Conservation (phyloP, 2,797 vertebrate species). For the Sibirionetta formosa region DNA sequence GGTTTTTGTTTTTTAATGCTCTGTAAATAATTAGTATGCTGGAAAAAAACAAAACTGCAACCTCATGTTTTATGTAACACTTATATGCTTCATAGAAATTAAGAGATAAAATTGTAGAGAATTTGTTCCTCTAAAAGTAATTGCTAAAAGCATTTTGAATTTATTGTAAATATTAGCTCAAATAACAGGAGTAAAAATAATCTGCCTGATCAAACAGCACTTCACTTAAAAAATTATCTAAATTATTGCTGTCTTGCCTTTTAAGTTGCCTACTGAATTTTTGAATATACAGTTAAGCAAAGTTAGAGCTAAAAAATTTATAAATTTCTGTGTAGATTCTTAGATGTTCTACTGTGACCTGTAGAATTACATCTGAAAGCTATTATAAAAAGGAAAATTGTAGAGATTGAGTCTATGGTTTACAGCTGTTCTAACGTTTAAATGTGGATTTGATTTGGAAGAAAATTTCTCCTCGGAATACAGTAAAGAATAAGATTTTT, state of each 20-base stretch:
- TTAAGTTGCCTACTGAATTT: not conserved
- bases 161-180: not conserved
- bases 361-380: not conserved
- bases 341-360: not conserved
- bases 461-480: not conserved
- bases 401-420: not conserved
- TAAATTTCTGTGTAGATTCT: not conserved
- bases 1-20: not conserved
- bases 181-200: not conserved
- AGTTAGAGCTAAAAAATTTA: not conserved
- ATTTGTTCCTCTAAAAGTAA: not conserved
- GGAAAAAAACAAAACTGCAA: not conserved
- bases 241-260: not conserved
- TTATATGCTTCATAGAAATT: not conserved
- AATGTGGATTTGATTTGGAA: slow-evolving; percentile 28
- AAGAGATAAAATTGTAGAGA: not conserved
- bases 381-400: not conserved
- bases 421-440: not conserved
- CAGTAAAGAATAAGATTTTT: not conserved
- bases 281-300: not conserved
- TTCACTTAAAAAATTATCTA: not conserved
- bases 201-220: not conserved
- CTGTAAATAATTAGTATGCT: not conserved
- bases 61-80: not conserved
- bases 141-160: not conserved